Percentiles rank a stretch among this genome's conserved stretches.
phyloP scores from a whole-genome alignment of 2,797 vertebrate species.

The Dallia pectoralis region DNA sequence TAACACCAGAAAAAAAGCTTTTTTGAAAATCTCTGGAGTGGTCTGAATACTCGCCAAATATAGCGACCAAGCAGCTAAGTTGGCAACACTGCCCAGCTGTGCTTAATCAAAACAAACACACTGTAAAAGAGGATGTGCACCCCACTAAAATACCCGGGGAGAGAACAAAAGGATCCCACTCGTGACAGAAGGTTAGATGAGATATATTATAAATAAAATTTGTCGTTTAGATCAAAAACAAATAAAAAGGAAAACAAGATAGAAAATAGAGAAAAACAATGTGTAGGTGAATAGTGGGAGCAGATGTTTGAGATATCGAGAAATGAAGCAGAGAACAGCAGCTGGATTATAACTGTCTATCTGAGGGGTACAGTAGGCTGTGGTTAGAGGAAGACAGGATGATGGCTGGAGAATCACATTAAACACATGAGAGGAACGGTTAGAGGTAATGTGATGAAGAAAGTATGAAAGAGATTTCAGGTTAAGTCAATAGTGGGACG shows the following conservation, averaged over 20 bases:
- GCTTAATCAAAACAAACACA: too few relatives aligned
- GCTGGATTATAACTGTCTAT: conserved; percentile 29
- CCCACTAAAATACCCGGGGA: too few relatives aligned
- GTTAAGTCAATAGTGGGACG: conserved; percentile 28
- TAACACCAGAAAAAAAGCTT: too few relatives aligned
- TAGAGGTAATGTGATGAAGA: conserved; percentile 20
- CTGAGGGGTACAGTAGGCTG: conserved; percentile 26
- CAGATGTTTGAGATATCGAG: conserved; percentile 20
- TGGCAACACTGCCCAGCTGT: too few relatives aligned
- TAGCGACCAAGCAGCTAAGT: too few relatives aligned
- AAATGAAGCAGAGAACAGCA: neutral
- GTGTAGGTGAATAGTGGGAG: conserved; percentile 32
- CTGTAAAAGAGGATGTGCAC: too few relatives aligned
- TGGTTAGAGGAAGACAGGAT: conserved; percentile 22
- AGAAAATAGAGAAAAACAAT: conserved; percentile 5
- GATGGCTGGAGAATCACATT: conserved; percentile 17
- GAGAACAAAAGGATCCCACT: too few relatives aligned
- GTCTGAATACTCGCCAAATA: too few relatives aligned
- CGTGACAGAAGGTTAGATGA: neutral
- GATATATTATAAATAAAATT: neutral
- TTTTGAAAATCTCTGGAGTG: too few relatives aligned
- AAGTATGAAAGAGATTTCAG: conserved; percentile 12
- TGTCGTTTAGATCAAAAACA: conserved; percentile 20
- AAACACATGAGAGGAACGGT: neutral
- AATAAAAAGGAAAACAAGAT: conserved; percentile 39